Conservation (phyloP, 2,888 invertebrate species). For the Nemapogon koenigi region DNA sequence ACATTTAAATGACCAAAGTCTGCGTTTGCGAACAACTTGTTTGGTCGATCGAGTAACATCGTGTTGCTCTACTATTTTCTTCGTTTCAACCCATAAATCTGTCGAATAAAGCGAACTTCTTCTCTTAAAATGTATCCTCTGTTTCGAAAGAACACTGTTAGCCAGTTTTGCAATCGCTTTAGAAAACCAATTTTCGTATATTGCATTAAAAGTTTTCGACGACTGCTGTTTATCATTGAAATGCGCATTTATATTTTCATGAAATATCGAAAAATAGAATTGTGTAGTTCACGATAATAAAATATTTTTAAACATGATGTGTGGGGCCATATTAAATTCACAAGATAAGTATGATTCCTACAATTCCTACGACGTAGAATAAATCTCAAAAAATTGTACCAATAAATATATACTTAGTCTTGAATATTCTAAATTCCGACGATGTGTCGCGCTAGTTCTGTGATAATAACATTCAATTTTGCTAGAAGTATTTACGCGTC, state of each 20-base stretch:
- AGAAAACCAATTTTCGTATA: slow-evolving; percentile 56
- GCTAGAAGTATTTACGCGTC: slow-evolving; percentile 56
- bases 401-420: neutral
- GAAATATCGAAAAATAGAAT: too few relatives aligned
- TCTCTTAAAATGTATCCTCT: slow-evolving; percentile 48
- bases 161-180: slow-evolving; percentile 36
- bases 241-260: too few relatives aligned
- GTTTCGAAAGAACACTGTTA: slow-evolving; percentile 27
- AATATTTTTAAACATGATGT: slow-evolving; percentile 17
- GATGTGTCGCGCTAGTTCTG: slow-evolving; percentile 31
- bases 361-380: too few relatives aligned
- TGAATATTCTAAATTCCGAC: slow-evolving; percentile 16
- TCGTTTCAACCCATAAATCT: slow-evolving; percentile 54
- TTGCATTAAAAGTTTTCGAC: slow-evolving; percentile 54
- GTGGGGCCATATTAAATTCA: too few relatives aligned
- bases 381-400: neutral
- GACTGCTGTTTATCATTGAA: slow-evolving; percentile 45
- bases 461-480: slow-evolving; percentile 58
- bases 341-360: too few relatives aligned
- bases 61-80: slow-evolving; percentile 33
- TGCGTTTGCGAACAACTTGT: slow-evolving; percentile 46
- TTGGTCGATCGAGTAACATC: slow-evolving; percentile 40
- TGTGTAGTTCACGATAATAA: too few relatives aligned
- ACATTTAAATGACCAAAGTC: slow-evolving; percentile 58
- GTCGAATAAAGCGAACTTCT: slow-evolving; percentile 41